Base-by-base conservation (phyloP, 2,797 vertebrate species). In the Nothura maculosa region DNA sequence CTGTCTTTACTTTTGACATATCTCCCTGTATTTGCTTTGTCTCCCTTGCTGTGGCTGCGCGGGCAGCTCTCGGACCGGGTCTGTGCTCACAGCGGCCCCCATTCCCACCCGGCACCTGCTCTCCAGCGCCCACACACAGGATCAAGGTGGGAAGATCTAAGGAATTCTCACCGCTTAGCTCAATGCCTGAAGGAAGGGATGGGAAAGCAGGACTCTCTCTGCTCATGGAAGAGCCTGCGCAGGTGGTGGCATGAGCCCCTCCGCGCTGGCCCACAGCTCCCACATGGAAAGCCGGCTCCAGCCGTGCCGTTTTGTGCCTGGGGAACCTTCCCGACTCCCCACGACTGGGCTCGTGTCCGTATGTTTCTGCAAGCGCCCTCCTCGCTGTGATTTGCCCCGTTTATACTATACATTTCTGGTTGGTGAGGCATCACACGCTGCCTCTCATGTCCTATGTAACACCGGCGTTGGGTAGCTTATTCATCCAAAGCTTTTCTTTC, bases 111-210 rank as follows among this genome's bases (percentile, higher is more conserved):
- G 9, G 74, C 55, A 40, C 5, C 67, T 61, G 14, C n/a, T 45
- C 54, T 18, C 25, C 22, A 4, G 1, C 21, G 3, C 16, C 4
- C 76, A 30, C 48, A 43, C 19, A 3, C 1, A 24, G 81, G 42
- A 52, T 20, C 0, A 3, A 21, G 52, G 19, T 9, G 0, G 0
- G 4, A 30, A 6, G 0, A 5, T 28, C 57, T 72, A 9, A 58
- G 55, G 70, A 27, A 36, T 60, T 12, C 62, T 27, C 10, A 36
- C 1, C 19, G 4, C 43, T 47, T 34, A 5, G 19, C 19, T 36
- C 36, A 24, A 40, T n/a, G 30, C 25, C 14, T 34, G 22, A 36
- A 21, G 47, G 50, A 36, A 52, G 34, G 47, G 48, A 40, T 30
- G 27, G 50, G 21, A 48, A 40, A 54, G 38, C 25, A 48, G 4